These are phyloP conservation scores for Pristionchus fissidentatus DNA, from an alignment of 2,888 invertebrate species.

Conservation along the genomic window DNA sequence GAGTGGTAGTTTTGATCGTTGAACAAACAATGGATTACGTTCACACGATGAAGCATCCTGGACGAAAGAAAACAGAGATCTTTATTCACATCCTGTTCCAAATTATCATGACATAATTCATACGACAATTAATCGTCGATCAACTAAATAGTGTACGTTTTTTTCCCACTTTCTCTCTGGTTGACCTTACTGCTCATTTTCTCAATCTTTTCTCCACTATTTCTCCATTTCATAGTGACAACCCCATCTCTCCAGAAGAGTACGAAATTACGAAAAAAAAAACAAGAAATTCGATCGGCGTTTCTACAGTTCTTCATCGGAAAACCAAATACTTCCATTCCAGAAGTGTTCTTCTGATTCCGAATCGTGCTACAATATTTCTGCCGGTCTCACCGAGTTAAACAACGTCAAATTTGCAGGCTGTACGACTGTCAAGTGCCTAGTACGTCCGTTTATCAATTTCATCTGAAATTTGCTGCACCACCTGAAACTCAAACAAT, in stretches of 20 bases:
- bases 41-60: too few species aligned
- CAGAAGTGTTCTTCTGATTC: conserved; percentile 43
- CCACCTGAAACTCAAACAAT: too few species aligned
- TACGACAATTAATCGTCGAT: too few species aligned
- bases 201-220: background rate
- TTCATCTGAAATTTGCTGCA: background rate
- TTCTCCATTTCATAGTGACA: background rate
- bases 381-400: conserved; percentile 42
- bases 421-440: conserved; percentile 45
- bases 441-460: background rate
- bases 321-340: background rate
- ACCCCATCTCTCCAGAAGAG: background rate
- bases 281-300: background rate
- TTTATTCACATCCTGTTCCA: too few species aligned
- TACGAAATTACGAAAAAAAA: background rate
- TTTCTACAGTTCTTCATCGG: too few species aligned
- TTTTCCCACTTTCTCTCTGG: too few species aligned
- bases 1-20: background rate
- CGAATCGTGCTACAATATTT: conserved; percentile 49
- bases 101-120: too few species aligned
- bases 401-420: conserved; percentile 48
- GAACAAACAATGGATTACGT: too few species aligned
- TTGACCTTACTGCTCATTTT: background rate
- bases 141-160: too few species aligned
- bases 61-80: too few species aligned